Evolutionary conservation across 2,888 invertebrate species (phyloP), one percentile per base, ranked within the genome.

Genomic region (Pantelozetes paolii): DNA sequence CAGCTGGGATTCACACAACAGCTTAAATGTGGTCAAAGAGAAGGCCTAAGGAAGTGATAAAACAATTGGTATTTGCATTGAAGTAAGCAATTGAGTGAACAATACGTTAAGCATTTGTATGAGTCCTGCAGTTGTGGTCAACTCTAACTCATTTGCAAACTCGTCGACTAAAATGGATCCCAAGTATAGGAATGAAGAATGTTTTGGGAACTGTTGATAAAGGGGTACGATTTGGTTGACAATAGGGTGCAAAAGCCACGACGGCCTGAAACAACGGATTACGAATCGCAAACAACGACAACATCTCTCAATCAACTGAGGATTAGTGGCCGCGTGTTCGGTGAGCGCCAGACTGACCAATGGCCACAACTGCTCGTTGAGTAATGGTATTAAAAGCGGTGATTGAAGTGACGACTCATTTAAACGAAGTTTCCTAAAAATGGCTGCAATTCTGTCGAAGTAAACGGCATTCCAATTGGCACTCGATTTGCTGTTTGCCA

Each of bases 101-200:
- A 28, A 48, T 70, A 73, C 73, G 30, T 73, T 73, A 23, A 73
- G 69, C 73, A 73, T 73, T 30, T 26, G 48, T 20, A 73, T 73
- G 40, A 73, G 71, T 64, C 59, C 74, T 70, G 71, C 30, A 26
- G 71, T 26, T 3, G 54, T 26, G 28, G 36, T 70, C 11, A 70
- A 23, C 23, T 75, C 71, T 28, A 54, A 11, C 48, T 54, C 57
- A 45, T 70, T 40, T 20, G 70, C 76, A 71, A 76, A 94, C 82
- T 93, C 94, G 82, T 95, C 94, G 13, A 94, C 94, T 75, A 96
- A 84, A 79, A 95, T 90, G 77, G 91, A 91, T 59, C 91, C 80
- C 76, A 95, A 86, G 81, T 95, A 96, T 1, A 99, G 87, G 80
- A 93, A 91, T 83, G 93, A 94, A 78, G 93, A 93, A 83, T 93